These are phyloP conservation scores for Nomada ruficornis DNA, from an alignment of 2,888 invertebrate species.

Conservation along the genomic window DNA sequence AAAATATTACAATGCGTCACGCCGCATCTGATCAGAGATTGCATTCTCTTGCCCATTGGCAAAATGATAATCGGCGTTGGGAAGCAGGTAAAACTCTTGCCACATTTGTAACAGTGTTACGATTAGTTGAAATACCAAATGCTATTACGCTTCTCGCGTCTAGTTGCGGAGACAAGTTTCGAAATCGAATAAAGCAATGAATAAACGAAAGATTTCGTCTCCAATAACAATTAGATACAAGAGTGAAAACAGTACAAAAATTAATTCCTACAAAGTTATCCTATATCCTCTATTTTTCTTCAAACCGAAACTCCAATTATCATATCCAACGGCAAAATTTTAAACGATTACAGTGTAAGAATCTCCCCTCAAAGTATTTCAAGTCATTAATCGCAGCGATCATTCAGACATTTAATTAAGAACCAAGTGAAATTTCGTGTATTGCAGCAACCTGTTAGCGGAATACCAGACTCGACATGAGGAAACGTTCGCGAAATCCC, in stretches of 20 bases:
- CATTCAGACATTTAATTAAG: not conserved
- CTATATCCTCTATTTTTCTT: too few species aligned
- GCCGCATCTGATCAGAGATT: not conserved
- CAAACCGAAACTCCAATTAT: too few species aligned
- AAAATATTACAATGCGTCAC: not conserved
- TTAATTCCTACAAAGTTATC: accelerated
- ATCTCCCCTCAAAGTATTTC: too few species aligned
- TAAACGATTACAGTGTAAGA: too few species aligned
- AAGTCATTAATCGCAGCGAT: too few species aligned
- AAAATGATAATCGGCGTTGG: not conserved
- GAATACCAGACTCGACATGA: not conserved
- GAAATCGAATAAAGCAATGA: too few species aligned
- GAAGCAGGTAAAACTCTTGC: not conserved
- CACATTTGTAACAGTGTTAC: not conserved
- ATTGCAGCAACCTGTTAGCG: slow-evolving; percentile 15
- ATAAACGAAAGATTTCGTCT: too few species aligned
- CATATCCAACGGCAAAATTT: too few species aligned
- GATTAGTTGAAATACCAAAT: not conserved
- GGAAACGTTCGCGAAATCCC: slow-evolving; percentile 5
- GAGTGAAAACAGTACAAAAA: too few species aligned
- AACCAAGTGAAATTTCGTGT: not conserved
- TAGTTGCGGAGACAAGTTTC: too few species aligned
- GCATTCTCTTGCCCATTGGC: not conserved
- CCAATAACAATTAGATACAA: too few species aligned
- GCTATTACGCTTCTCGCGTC: not conserved